These are phyloP conservation scores for Meloidogyne exigua DNA, from an alignment of 1,140 invertebrate species.

Conservation along the genomic window DNA sequence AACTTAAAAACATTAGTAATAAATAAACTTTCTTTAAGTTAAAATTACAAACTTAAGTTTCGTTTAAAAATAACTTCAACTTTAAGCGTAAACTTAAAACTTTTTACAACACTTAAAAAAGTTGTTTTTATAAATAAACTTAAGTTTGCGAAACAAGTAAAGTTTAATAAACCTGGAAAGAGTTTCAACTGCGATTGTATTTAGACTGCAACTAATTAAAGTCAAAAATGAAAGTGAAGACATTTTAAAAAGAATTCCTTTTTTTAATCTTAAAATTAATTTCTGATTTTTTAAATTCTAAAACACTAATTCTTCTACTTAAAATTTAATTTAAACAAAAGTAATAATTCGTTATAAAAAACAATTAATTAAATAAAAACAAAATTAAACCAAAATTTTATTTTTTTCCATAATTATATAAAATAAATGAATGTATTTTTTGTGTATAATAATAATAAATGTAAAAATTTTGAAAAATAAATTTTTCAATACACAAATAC, in stretches of 20 bases:
- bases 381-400: not conserved
- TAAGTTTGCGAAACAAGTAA: no score
- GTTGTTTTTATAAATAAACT: no score
- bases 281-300: no score
- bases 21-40: no score
- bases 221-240: conserved; percentile 38
- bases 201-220: conserved; percentile 47
- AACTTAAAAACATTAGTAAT: no score
- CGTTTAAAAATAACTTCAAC: no score
- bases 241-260: conserved; percentile 7
- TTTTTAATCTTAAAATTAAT: no score
- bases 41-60: no score
- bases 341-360: not conserved
- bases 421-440: not conserved
- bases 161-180: conserved; percentile 33
- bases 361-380: not conserved
- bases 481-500: not conserved
- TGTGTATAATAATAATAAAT: not conserved
- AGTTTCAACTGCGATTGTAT: conserved; percentile 51
- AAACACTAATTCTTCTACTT: no score
- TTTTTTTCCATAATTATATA: conserved; percentile 5
- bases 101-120: no score
- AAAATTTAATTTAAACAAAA: no score
- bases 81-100: no score
- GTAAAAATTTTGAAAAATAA: not conserved